Conservation (phyloP, 1,140 invertebrate species). For the Tetragonula clypearis region DNA sequence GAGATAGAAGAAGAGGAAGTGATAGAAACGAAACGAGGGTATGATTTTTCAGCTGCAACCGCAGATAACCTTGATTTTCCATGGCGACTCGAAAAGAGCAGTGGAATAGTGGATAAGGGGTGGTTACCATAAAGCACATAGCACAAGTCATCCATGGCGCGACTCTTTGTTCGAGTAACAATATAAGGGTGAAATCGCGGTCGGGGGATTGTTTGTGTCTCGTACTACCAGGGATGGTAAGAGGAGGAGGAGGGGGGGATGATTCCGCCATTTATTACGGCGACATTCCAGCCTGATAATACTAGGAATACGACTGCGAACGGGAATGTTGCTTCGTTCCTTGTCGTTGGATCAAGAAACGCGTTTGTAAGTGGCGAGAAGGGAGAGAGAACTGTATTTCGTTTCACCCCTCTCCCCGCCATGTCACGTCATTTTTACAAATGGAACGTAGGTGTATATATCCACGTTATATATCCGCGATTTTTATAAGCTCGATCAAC, state of each 20-base stretch:
- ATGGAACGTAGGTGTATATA: neutral
- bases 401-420: neutral
- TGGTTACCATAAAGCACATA: constrained; percentile 72
- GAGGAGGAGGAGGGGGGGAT: constrained; percentile 59
- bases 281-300: constrained; percentile 79
- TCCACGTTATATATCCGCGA: neutral
- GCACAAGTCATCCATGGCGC: constrained; percentile 73
- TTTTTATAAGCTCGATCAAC: neutral
- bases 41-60: neutral
- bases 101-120: constrained; percentile 51
- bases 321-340: constrained; percentile 63
- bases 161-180: constrained; percentile 79
- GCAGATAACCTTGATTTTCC: constrained; percentile 28
- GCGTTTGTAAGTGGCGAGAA: neutral
- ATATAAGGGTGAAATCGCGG: constrained; percentile 78
- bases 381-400: neutral
- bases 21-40: neutral
- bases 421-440: neutral
- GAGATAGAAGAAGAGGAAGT: neutral
- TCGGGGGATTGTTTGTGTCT: constrained; percentile 65
- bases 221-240: constrained; percentile 1
- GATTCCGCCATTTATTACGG: constrained; percentile 78
- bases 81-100: constrained; percentile 32
- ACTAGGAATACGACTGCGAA: constrained; percentile 72
- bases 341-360: constrained; percentile 50